Evolutionary conservation across 2,797 vertebrate genomes (phyloP).

Genomic region (Sternarchorhynchus goeldii): DNA sequence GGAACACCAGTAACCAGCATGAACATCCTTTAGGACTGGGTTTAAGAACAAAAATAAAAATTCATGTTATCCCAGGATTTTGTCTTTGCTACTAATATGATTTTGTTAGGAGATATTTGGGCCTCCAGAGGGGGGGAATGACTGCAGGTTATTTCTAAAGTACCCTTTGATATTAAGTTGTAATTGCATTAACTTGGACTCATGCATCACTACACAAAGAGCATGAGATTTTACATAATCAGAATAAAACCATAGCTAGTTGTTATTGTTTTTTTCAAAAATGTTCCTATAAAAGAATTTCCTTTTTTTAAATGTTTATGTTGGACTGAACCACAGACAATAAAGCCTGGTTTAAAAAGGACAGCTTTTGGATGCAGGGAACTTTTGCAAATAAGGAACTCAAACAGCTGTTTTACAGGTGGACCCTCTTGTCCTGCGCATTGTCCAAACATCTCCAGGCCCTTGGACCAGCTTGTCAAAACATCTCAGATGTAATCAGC

Average conservation of each 20-base stretch:
- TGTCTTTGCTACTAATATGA: not conserved
- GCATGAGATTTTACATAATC: not conserved
- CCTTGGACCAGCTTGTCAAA: not conserved
- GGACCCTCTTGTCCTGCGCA: slow-evolving; percentile 24
- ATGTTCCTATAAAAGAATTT: too few relatives aligned
- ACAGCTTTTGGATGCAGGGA: slow-evolving; percentile 13
- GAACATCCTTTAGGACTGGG: too few relatives aligned
- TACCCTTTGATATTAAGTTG: not conserved
- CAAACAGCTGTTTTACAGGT: slow-evolving; percentile 34
- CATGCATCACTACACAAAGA: not conserved
- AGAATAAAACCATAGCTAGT: not conserved
- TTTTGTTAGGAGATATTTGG: not conserved
- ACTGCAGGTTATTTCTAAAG: not conserved
- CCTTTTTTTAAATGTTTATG: not conserved
- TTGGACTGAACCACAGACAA: not conserved
- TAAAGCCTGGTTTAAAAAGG: slow-evolving; percentile 3
- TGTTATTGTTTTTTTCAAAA: too few relatives aligned
- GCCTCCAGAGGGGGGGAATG: not conserved
- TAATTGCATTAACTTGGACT: not conserved
- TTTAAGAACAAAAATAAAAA: too few relatives aligned
- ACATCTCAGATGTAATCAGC: slow-evolving; percentile 14
- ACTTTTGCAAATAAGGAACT: slow-evolving; percentile 14
- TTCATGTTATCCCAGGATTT: not conserved
- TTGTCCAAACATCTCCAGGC: slow-evolving; percentile 42
- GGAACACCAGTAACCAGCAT: too few relatives aligned